Evolutionary conservation across 1,140 invertebrate species (phyloP).

Genomic region (Atopsyche davidsoni): DNA sequence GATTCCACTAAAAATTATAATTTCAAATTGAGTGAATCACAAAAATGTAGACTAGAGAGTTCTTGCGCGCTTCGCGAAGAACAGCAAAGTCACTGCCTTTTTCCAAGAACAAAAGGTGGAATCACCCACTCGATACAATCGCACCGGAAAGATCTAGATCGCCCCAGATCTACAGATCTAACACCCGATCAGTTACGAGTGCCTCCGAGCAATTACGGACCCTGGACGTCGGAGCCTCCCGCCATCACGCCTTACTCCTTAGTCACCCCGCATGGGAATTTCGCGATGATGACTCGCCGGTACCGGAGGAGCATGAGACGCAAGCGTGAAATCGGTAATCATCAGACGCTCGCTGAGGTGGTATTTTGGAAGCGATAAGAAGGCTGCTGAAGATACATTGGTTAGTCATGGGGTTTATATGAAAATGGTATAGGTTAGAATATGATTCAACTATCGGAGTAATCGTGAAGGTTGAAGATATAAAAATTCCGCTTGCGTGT

Average conservation of each 20-base stretch:
- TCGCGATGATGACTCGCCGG: conserved; percentile 21
- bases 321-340: conserved; percentile 25
- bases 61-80: background rate
- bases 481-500: too few relatives aligned
- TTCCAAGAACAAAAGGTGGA: conserved; percentile 10
- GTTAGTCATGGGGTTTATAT: too few relatives aligned
- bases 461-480: too few relatives aligned
- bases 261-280: conserved; percentile 19
- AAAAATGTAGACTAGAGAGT: background rate
- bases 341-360: too few relatives aligned
- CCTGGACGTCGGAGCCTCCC: background rate
- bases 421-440: too few relatives aligned
- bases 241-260: conserved; percentile 4
- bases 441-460: too few relatives aligned
- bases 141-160: conserved; percentile 12
- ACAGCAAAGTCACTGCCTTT: background rate
- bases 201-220: conserved; percentile 3
- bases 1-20: background rate
- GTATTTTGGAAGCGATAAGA: too few relatives aligned
- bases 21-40: background rate
- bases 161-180: background rate
- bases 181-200: conserved; percentile 11
- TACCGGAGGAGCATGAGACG: conserved; percentile 11
- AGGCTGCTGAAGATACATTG: too few relatives aligned
- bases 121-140: conserved; percentile 19